These are phyloP conservation scores for Oncopeltus fasciatus DNA, from an alignment of 1,140 invertebrate species.

Conservation along the genomic window DNA sequence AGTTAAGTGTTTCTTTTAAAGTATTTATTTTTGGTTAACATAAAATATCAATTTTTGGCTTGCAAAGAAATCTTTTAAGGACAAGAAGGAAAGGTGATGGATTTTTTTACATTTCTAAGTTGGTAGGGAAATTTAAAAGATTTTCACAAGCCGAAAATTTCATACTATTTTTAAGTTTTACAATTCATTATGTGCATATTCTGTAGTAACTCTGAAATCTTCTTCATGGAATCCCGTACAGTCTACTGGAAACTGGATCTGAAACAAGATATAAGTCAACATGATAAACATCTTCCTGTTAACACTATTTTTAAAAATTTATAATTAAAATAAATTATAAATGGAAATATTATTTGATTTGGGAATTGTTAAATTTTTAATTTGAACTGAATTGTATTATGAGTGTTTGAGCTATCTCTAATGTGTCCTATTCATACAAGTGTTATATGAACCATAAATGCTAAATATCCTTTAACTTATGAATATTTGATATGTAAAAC, in stretches of 20 bases:
- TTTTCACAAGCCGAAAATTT: conserved; percentile 2
- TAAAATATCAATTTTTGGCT: neutral
- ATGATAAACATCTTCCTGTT: too few relatives aligned
- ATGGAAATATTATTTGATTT: neutral
- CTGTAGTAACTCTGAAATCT: conserved; percentile 61
- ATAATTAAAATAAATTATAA: too few relatives aligned
- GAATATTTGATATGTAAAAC: too few relatives aligned
- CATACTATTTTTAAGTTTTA: conserved; percentile 27
- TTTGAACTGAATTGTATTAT: too few relatives aligned
- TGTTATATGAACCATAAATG: too few relatives aligned
- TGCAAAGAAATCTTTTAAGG: neutral
- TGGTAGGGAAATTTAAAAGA: neutral
- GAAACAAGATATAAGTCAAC: too few relatives aligned
- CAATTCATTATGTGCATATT: conserved; percentile 61
- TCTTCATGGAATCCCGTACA: conserved; percentile 62
- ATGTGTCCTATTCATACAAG: too few relatives aligned
- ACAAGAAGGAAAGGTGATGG: neutral
- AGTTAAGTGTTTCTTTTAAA: neutral
- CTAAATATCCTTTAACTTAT: too few relatives aligned
- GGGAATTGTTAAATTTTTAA: neutral
- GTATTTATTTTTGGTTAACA: neutral
- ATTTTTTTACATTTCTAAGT: neutral
- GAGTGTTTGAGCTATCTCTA: too few relatives aligned
- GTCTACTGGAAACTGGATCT: conserved; percentile 54
- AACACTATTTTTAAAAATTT: too few relatives aligned